phyloP scores from a whole-genome alignment of 2,113 vertebrate genomes.

The Antennarius striatus region DNA sequence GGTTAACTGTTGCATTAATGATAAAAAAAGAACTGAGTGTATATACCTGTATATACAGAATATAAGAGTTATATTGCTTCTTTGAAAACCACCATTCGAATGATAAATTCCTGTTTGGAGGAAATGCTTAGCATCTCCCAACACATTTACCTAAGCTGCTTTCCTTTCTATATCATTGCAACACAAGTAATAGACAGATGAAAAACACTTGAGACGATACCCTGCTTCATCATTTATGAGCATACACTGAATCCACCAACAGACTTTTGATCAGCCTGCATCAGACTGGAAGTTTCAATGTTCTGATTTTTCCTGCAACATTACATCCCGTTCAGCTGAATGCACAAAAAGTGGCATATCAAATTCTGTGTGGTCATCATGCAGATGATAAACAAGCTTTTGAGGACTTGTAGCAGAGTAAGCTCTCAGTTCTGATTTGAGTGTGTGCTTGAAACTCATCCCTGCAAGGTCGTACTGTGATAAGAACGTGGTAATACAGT shows the following conservation, averaged over 20 bases:
- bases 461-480: background rate
- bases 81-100: too few relatives aligned
- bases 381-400: constrained; percentile 25
- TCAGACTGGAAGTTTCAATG: background rate
- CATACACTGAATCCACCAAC: background rate
- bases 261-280: background rate
- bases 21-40: too few relatives aligned
- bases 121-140: too few relatives aligned
- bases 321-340: constrained; percentile 29
- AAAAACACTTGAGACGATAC: background rate
- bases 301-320: constrained; percentile 9
- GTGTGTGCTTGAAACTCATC: background rate
- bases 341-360: constrained; percentile 49
- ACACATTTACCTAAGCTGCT: too few relatives aligned
- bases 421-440: constrained; percentile 14
- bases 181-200: too few relatives aligned
- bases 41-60: too few relatives aligned
- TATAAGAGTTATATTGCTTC: too few relatives aligned
- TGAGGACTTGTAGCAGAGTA: constrained; percentile 19
- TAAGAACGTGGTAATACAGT: background rate
- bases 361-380: constrained; percentile 64
- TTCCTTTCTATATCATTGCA: too few relatives aligned
- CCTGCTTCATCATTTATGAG: background rate
- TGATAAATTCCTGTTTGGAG: background rate
- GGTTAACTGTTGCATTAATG: background rate